Conservation (phyloP, 2,113 vertebrate genomes). For the Macaca fascicularis region DNA sequence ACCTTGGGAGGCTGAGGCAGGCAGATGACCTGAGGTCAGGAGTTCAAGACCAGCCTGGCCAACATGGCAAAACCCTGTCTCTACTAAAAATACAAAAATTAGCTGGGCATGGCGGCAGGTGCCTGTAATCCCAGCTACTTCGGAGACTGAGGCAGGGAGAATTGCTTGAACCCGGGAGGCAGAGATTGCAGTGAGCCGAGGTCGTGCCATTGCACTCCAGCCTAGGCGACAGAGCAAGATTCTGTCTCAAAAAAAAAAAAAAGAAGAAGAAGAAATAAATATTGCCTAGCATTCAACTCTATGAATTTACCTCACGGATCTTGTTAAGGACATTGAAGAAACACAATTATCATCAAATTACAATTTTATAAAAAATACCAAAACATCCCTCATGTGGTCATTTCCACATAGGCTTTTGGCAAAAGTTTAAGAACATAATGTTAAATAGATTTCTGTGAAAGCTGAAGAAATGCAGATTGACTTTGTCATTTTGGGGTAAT, state of each 20-base stretch:
- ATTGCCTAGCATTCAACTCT: background rate
- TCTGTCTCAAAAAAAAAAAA: too few species aligned
- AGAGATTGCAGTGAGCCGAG: too few species aligned
- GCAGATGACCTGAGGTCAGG: too few species aligned
- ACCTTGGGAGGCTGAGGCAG: background rate
- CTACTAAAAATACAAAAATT: too few species aligned
- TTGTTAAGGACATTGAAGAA: background rate
- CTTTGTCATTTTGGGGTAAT: background rate
- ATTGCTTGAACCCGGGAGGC: too few species aligned
- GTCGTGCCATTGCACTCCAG: too few species aligned
- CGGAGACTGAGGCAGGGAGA: too few species aligned
- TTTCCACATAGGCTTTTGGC: background rate
- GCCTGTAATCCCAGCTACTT: too few species aligned
- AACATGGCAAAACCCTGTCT: too few species aligned
- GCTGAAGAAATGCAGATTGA: background rate
- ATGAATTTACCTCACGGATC: background rate
- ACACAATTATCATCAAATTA: background rate
- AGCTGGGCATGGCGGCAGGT: too few species aligned
- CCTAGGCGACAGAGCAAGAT: too few species aligned
- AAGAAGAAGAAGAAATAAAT: background rate
- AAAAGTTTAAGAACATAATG: background rate
- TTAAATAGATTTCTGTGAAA: slow-evolving; percentile 9
- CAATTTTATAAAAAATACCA: background rate
- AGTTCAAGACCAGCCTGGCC: too few species aligned
- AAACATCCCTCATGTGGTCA: background rate